phyloP scores from a whole-genome alignment of 2,888 invertebrate genomes.

The Tuberolachnus salignus region DNA sequence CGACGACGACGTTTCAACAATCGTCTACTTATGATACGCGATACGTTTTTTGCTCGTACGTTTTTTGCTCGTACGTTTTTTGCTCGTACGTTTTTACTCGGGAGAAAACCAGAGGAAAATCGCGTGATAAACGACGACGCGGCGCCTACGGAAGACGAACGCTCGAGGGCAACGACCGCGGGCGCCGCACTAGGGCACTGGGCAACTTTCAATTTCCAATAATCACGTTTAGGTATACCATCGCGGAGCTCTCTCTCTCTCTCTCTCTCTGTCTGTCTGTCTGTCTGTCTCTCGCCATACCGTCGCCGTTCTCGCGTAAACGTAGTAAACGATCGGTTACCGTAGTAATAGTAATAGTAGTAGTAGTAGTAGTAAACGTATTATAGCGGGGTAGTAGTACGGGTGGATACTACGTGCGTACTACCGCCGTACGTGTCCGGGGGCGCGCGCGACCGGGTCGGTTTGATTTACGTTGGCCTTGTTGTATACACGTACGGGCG shows the following conservation, averaged over 20 bases:
- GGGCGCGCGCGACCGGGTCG: no score
- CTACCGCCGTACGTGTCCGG: neutral
- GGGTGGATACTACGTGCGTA: neutral
- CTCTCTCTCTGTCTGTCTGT: neutral
- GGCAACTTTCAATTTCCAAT: constrained; percentile 45
- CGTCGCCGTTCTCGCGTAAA: no score
- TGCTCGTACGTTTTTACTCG: no score
- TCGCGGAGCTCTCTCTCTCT: neutral
- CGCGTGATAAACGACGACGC: neutral
- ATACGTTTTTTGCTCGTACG: no score
- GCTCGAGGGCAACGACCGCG: neutral
- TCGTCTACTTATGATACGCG: no score
- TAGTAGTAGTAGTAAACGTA: neutral
- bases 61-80: no score
- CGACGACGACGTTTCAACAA: no score
- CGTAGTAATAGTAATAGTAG: neutral
- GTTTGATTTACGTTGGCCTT: no score
- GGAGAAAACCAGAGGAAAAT: neutral
- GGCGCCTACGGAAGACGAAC: neutral
- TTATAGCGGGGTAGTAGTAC: no score
- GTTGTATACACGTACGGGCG: constrained; percentile 4
- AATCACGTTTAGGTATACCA: constrained; percentile 12
- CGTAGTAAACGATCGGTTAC: no score
- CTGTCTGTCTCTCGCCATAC: neutral
- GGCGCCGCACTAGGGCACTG: constrained; percentile 11